Base-by-base conservation (phyloP, 1,140 invertebrate species). In the Musca domestica region DNA sequence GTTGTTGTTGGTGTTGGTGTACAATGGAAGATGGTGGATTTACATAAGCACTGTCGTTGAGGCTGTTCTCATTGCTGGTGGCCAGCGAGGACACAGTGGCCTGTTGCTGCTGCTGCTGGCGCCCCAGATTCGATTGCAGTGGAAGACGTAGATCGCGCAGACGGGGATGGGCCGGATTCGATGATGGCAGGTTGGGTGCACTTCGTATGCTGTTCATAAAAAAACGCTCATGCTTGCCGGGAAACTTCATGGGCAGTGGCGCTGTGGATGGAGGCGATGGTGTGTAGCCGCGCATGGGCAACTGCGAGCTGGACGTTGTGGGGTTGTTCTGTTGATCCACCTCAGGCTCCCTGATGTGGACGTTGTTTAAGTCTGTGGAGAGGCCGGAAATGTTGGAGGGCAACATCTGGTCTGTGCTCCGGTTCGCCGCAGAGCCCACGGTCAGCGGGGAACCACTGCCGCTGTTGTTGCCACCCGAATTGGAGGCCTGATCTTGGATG, bases 211-310 rank as follows among this genome's bases (percentile, higher is more conserved):
- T 91, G 75, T 91, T 88, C 85, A 91, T 87, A 47, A 87, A 86
- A 72, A 88, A 85, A 46, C 88, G 85, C 66, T 86, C 77, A 72
- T 91, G 90, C 70, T 86, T 80, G n/a, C 76, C 76, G 1, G 80
- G 86, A 83, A 92, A 93, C 81, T 93, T 93, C 67, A 90, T 87
- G 2, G 91, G 91, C 68, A 93, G 80, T 15, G 91, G 91, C 1
- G 90, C 91, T 14, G 91, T 92, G 22, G 91, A 92, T 20, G 91
- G 91, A 17, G 91, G 90, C 14, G 91, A 91, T 9, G 90, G 90
- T 2, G 90, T 90, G 71, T 89, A 92, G 14, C 87, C 77, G 4
- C 76, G 72, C 10, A 86, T 76, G 7, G 86, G 85, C 7, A 85
- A 67, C 74, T 84, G 84, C 34, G 84, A 85, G 17, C 77, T 78